Evolutionary conservation across 2,888 invertebrate genomes (phyloP).

Genomic region (Sthenelais limicola): DNA sequence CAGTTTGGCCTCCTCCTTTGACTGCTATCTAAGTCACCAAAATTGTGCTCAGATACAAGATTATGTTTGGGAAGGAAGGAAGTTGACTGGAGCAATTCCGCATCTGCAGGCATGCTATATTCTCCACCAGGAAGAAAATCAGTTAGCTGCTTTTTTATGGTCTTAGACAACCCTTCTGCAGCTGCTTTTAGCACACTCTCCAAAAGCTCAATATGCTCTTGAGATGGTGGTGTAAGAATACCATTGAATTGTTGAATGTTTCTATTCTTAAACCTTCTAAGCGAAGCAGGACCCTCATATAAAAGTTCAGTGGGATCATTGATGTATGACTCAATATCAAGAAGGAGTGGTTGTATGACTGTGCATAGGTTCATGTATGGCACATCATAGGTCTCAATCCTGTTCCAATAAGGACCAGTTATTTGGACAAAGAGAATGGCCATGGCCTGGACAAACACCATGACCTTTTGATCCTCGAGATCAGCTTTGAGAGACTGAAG

Average conservation of each 20-base stretch:
- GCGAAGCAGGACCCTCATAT: slow-evolving; percentile 16
- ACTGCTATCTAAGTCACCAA: slow-evolving; percentile 51
- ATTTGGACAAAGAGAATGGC: slow-evolving; percentile 40
- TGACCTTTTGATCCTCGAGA: slow-evolving; percentile 2
- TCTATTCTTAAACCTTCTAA: neutral
- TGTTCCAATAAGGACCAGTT: slow-evolving; percentile 50
- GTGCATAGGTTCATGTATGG: slow-evolving; percentile 1
- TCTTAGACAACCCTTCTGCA: neutral
- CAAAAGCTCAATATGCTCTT: neutral
- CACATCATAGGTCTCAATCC: neutral
- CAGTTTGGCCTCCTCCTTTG: slow-evolving; percentile 49
- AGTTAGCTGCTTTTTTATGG: slow-evolving; percentile 8
- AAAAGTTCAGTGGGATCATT: slow-evolving; percentile 5
- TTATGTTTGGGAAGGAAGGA: slow-evolving; percentile 48
- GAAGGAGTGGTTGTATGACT: neutral
- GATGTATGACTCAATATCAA: neutral
- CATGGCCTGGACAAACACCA: slow-evolving; percentile 17
- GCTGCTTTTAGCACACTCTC: slow-evolving; percentile 2
- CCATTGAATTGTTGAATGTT: neutral
- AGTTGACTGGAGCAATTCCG: slow-evolving; percentile 35
- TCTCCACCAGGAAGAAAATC: slow-evolving; percentile 14
- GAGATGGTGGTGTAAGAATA: neutral
- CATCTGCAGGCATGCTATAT: neutral
- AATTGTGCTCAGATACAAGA: slow-evolving; percentile 52
- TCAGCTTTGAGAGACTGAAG: slow-evolving; percentile 35